These are phyloP conservation scores for Phalacrocorax pelagicus DNA, from an alignment of 2,113 vertebrate species.

Conservation along the genomic window DNA sequence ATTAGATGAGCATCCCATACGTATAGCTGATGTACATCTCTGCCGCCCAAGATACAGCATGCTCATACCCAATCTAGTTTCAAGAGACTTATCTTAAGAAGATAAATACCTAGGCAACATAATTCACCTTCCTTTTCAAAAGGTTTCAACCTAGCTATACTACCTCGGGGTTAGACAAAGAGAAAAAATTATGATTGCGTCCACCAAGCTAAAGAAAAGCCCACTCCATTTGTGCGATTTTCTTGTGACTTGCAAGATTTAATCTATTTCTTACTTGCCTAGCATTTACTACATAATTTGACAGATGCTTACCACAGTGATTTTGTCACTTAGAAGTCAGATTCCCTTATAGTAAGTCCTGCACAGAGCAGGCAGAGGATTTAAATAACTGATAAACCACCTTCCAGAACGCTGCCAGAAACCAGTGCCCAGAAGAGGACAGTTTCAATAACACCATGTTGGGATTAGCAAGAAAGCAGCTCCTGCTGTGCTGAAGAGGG, in stretches of 20 bases:
- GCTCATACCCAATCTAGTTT: not conserved
- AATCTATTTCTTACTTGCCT: not conserved
- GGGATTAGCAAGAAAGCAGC: not conserved
- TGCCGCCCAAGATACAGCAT: not conserved
- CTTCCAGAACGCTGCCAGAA: not conserved
- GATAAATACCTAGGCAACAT: not conserved
- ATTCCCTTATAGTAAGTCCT: not conserved
- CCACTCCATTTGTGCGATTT: not conserved
- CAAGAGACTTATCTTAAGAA: not conserved
- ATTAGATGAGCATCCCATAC: not conserved
- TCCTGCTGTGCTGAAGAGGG: rapidly evolving
- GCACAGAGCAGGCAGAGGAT: not conserved
- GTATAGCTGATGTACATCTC: not conserved
- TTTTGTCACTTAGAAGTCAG: not conserved
- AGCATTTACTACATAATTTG: not conserved
- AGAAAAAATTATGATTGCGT: not conserved
- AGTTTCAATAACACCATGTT: rapidly evolving
- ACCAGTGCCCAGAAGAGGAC: not conserved
- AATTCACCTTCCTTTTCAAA: not conserved
- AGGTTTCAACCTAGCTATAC: not conserved
- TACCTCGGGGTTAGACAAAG: not conserved
- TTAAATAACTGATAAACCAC: not conserved
- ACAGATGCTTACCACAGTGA: not conserved
- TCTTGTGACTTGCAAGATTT: not conserved
- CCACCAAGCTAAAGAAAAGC: not conserved